Evolutionary conservation across 2,113 vertebrate species (phyloP).

Genomic region (Hippocampus mohnikei): DNA sequence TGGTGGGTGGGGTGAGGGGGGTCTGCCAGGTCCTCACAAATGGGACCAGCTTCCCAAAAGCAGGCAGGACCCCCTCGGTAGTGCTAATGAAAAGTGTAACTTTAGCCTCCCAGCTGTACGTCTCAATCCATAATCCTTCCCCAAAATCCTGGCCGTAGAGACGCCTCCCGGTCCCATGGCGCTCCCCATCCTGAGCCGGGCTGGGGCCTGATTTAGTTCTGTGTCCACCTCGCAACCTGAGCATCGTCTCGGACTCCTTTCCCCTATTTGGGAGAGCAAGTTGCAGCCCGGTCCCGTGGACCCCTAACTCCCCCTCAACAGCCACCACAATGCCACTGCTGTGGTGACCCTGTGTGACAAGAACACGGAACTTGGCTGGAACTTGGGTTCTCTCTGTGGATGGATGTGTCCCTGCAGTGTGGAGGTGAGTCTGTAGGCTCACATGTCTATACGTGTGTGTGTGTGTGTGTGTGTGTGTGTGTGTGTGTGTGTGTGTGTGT

Average conservation of each 20-base stretch:
- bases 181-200: constrained; percentile 65
- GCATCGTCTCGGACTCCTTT: constrained; percentile 48
- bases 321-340: background rate
- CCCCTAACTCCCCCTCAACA: background rate
- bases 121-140: constrained; percentile 80
- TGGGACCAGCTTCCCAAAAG: constrained; percentile 64
- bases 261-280: background rate
- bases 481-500: background rate
- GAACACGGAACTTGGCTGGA: constrained; percentile 49
- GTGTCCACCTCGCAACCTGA: constrained; percentile 66
- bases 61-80: constrained; percentile 75
- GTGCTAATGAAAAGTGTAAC: constrained; percentile 78
- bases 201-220: constrained; percentile 65
- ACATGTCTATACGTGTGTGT: background rate
- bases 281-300: background rate
- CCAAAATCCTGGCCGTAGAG: constrained; percentile 70
- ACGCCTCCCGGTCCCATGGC: constrained; percentile 75
- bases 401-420: constrained; percentile 39
- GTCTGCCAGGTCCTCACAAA: constrained; percentile 57
- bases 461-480: constrained; percentile 8
- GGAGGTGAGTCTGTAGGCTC: constrained; percentile 59
- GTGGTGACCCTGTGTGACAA: constrained; percentile 32
- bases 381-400: constrained; percentile 38
- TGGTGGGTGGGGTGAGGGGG: constrained; percentile 35
- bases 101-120: constrained; percentile 78